A percentile compares a stretch with the other conserved stretches of the same genome.
Conservation (phyloP, 2,888 invertebrate species). For the Macrosiphum euphorbiae region DNA sequence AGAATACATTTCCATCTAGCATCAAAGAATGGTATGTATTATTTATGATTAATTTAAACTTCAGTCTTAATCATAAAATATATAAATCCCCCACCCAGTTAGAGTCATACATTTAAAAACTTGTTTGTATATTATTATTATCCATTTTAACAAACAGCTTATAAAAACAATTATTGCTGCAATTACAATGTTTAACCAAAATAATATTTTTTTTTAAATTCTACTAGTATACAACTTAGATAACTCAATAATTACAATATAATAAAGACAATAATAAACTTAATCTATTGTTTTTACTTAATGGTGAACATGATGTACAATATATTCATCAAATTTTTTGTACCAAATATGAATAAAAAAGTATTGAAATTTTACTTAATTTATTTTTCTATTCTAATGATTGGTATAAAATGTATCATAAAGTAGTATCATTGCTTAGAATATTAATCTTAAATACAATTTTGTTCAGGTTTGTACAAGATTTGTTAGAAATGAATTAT, state of each 20-base stretch:
- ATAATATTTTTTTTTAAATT: background rate
- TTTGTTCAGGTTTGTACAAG: slow-evolving; percentile 49
- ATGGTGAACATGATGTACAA: background rate
- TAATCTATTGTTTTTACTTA: background rate
- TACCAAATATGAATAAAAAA: background rate
- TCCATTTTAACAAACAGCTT: background rate
- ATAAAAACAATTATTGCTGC: background rate
- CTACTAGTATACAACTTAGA: too few relatives aligned
- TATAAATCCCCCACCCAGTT: background rate
- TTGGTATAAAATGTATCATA: background rate
- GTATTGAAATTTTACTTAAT: background rate
- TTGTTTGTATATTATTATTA: background rate
- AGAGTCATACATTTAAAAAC: background rate
- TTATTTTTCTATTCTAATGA: background rate
- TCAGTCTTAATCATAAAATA: background rate
- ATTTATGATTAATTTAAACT: background rate
- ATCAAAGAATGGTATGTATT: slow-evolving; percentile 27
- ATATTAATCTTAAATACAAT: background rate
- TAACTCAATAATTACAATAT: background rate
- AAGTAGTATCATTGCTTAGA: background rate
- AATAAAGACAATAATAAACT: too few relatives aligned
- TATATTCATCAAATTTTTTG: background rate
- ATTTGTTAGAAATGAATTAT: slow-evolving; percentile 18
- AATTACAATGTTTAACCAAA: background rate
- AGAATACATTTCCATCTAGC: background rate